Evolutionary conservation across 2,888 invertebrate species (phyloP).

Genomic region (Machimus rusticus): DNA sequence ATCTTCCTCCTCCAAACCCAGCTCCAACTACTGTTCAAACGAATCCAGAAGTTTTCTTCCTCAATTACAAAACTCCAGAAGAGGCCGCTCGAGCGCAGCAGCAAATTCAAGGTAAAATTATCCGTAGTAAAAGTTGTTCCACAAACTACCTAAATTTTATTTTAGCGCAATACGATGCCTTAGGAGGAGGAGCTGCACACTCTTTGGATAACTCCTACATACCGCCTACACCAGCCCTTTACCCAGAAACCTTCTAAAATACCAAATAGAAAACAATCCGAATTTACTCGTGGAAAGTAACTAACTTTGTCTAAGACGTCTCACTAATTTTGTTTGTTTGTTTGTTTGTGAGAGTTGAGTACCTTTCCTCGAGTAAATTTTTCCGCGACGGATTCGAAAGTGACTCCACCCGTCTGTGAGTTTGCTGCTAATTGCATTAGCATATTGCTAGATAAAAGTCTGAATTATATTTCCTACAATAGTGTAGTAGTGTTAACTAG

Average conservation of each 20-base stretch:
- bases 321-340: not conserved
- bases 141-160: not conserved
- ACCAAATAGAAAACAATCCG: not conserved
- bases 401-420: not conserved
- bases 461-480: not conserved
- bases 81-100: slow-evolving; percentile 44
- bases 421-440: not conserved
- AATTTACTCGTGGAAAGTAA: not conserved
- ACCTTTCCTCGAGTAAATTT: not conserved
- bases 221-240: not conserved
- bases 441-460: not conserved
- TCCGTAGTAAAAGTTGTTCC: not conserved
- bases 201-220: not conserved
- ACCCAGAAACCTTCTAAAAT: not conserved
- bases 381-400: not conserved
- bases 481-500: not conserved
- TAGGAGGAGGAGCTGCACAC: not conserved
- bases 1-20: slow-evolving; percentile 19
- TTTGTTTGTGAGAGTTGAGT: not conserved
- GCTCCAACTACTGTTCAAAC: slow-evolving; percentile 33
- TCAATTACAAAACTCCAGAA: slow-evolving; percentile 45
- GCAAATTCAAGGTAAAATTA: slow-evolving; percentile 43
- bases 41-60: slow-evolving; percentile 44
- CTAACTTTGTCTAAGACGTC: not conserved
- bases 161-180: slow-evolving; percentile 9